Evolutionary conservation across 2,113 vertebrate species (phyloP), one percentile per base, ranked within the genome.

Genomic region (Poeciliopsis turrubarensis): DNA sequence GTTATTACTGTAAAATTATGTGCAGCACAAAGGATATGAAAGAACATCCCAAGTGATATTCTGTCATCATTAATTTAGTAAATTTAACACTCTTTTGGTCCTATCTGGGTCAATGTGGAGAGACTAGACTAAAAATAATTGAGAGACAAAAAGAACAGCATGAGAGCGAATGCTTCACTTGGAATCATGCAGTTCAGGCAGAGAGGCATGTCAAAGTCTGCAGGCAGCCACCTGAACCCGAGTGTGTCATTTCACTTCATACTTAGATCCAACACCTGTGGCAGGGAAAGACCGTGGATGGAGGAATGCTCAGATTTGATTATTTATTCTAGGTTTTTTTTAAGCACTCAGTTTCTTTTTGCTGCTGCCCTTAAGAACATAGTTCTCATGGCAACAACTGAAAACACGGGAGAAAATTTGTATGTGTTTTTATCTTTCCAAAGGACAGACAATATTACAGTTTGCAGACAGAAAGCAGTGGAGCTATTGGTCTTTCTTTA

Each of bases 341-440:
- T 69, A 72, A 75, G 68, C 81, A 44, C 71, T 78, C 47, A 67
- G 68, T 70, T 57, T 85, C 44, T 31, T 41, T 22, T 44, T 44
- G 63, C 57, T 34, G 29, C 61, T 11, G 51, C 26, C 68, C 57
- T 78, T 61, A 81, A 0, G 0, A 65, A 66, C 65, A 47, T 13
- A 78, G 90, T 92, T 92, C 71, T 87, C 74, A 85, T 68, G 80
- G 85, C 67, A 87, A 91, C 74, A 47, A 32, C 3, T 29, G 78
- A 78, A 87, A 82, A 84, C 81, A 31, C 86, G 81, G 44, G 14
- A 82, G 86, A 84, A 75, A 34, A 77, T 82, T 77, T 78, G 76
- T 60, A 61, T 19, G 15, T 37, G 69, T 57, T 65, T 76, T 69
- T 5, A 2, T 63, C 0, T 60, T n/a, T 72, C 68, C 80, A 39